A percentile compares a stretch with the other conserved stretches of the same genome.
Conservation (phyloP, 2,113 vertebrate species). For the Steatornis caripensis region DNA sequence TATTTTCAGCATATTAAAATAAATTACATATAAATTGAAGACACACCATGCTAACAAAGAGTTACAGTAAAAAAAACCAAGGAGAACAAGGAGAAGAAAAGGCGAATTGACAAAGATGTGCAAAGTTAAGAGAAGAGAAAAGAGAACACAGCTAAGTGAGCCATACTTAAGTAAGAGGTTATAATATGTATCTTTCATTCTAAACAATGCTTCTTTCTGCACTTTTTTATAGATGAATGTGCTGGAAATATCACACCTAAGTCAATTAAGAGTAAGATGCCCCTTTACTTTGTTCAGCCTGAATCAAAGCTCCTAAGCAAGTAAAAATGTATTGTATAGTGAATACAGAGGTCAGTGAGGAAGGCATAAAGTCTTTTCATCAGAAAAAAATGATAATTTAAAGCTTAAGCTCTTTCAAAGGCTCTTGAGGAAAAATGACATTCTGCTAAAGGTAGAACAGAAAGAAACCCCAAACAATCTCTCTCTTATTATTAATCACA, state of each 20-base stretch:
- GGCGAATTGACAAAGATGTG: not conserved
- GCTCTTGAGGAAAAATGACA: not conserved
- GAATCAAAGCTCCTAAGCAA: conserved; percentile 51
- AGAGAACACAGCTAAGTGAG: not conserved
- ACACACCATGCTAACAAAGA: not conserved
- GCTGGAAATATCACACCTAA: conserved; percentile 61
- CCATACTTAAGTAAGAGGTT: not conserved
- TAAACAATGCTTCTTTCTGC: conserved; percentile 25
- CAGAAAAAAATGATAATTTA: conserved; percentile 45
- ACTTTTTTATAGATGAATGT: conserved; percentile 29
- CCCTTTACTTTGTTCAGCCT: conserved; percentile 40
- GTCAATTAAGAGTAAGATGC: conserved; percentile 55
- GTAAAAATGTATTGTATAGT: conserved; percentile 28
- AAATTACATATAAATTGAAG: not conserved
- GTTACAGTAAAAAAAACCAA: not conserved
- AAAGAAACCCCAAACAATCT: not conserved
- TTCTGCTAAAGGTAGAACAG: not conserved
- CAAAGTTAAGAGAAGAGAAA: not conserved
- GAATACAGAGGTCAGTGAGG: conserved; percentile 33
- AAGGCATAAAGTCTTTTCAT: conserved; percentile 41
- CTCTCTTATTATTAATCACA: not conserved
- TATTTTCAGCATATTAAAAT: not conserved
- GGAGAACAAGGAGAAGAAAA: not conserved
- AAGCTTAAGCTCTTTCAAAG: conserved; percentile 45
- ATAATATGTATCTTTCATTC: conserved; percentile 21